phyloP scores from a whole-genome alignment of 2,797 vertebrate genomes.

The Agapornis canus region DNA sequence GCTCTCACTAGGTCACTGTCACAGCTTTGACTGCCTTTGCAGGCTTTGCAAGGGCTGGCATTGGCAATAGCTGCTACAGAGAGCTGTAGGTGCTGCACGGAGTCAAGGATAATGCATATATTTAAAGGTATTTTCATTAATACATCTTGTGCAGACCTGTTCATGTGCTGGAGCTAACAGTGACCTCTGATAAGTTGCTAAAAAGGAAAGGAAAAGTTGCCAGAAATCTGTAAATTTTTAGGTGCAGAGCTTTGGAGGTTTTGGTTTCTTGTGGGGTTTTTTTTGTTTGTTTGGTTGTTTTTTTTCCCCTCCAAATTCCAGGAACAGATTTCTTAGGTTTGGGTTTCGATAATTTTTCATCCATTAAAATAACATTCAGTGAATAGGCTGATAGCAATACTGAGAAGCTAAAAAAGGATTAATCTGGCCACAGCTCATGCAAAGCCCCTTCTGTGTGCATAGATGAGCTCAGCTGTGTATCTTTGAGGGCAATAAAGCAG shows the following conservation, averaged over 20 bases:
- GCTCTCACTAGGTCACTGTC: not conserved
- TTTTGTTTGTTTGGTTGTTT: fast-evolving
- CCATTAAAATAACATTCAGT: fast-evolving
- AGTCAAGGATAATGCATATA: not conserved
- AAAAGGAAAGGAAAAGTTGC: not conserved
- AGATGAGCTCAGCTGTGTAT: not conserved
- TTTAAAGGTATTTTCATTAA: not conserved
- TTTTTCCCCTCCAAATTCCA: fast-evolving
- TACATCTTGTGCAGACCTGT: fast-evolving
- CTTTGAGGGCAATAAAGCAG: not conserved
- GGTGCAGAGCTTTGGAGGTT: not conserved
- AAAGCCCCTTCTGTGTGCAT: not conserved
- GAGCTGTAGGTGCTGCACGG: not conserved
- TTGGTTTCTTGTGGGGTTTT: too few species aligned
- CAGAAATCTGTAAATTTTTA: not conserved
- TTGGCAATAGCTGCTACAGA: not conserved
- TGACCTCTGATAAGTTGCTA: not conserved
- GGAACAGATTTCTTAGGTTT: not conserved
- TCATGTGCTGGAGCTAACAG: not conserved
- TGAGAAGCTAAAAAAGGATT: not conserved
- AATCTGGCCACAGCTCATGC: not conserved
- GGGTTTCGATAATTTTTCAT: not conserved
- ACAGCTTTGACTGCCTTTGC: not conserved
- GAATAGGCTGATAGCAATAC: not conserved
- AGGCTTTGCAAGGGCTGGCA: not conserved